A percentile compares a stretch with the other conserved stretches of the same genome.
Evolutionary conservation across 2,113 vertebrate genomes (phyloP).

Genomic region (Triplophysa siluroides): DNA sequence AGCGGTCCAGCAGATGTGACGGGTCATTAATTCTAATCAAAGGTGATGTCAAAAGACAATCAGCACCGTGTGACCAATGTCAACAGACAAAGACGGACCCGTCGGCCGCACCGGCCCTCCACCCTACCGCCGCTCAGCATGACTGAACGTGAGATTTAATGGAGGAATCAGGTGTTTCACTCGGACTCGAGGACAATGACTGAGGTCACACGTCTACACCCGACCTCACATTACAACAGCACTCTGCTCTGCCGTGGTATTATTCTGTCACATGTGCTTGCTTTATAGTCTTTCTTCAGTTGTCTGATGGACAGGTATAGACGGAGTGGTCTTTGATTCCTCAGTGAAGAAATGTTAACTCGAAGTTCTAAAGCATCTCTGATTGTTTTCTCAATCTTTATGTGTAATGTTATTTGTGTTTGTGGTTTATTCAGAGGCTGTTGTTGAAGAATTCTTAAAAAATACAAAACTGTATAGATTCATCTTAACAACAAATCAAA

Average conservation of each 20-base stretch:
- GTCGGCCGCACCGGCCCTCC: constrained; percentile 55
- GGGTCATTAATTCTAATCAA: constrained; percentile 99
- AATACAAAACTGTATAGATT: no score
- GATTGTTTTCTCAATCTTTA: no score
- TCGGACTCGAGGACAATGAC: constrained; percentile 88
- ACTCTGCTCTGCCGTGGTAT: constrained; percentile 61
- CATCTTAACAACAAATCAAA: no score
- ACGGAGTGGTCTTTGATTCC: background rate
- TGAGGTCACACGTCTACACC: constrained; percentile 68
- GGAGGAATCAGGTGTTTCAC: constrained; percentile 89
- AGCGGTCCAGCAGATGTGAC: constrained; percentile 87
- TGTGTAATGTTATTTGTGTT: no score
- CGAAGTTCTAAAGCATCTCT: no score
- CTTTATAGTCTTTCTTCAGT: background rate
- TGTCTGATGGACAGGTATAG: background rate
- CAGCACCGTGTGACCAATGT: constrained; percentile 86
- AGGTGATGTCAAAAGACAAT: constrained; percentile 90
- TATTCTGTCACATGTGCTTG: background rate
- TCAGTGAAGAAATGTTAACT: no score
- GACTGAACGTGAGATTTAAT: constrained; percentile 95
- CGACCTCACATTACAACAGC: constrained; percentile 51
- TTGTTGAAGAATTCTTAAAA: no score
- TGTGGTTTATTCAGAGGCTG: no score
- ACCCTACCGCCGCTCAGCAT: constrained; percentile 87
- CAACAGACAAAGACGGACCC: constrained; percentile 81